phyloP scores from a whole-genome alignment of 1,140 invertebrate genomes.

The Plectus sambesii region DNA sequence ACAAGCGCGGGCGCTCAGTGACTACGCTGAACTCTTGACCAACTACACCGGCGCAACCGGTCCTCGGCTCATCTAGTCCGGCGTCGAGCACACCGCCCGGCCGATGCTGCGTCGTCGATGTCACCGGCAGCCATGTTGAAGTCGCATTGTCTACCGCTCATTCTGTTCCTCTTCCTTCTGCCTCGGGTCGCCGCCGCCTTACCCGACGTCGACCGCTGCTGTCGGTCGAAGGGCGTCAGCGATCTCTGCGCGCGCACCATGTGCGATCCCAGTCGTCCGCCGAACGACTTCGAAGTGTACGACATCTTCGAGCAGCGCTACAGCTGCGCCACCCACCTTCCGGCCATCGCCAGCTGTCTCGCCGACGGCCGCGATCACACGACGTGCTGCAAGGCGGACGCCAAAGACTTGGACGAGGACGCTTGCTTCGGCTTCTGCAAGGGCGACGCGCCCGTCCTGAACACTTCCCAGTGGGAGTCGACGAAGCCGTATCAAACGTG shows the following conservation, averaged over 20 bases:
- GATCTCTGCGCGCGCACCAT: neutral
- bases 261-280: conserved; percentile 7
- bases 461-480: neutral
- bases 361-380: conserved; percentile 17
- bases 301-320: neutral
- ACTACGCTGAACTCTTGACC: no score
- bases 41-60: no score
- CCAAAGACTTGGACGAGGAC: conserved; percentile 1
- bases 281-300: conserved; percentile 7
- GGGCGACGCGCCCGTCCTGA: conserved; percentile 7
- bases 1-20: no score
- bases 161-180: conserved; percentile 1
- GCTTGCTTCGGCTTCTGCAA: conserved; percentile 19
- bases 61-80: neutral
- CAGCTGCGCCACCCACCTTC: conserved; percentile 14
- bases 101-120: no score
- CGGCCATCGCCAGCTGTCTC: conserved; percentile 16
- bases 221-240: conserved; percentile 1
- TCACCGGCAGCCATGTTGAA: no score
- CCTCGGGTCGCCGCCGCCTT: conserved; percentile 1
- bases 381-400: conserved; percentile 13
- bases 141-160: no score
- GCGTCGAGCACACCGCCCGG: conserved; percentile 9
- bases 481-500: conserved; percentile 17
- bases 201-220: conserved; percentile 1